Evolutionary conservation across 1,140 invertebrate genomes (phyloP).

Genomic region (Drosophila saltans): DNA sequence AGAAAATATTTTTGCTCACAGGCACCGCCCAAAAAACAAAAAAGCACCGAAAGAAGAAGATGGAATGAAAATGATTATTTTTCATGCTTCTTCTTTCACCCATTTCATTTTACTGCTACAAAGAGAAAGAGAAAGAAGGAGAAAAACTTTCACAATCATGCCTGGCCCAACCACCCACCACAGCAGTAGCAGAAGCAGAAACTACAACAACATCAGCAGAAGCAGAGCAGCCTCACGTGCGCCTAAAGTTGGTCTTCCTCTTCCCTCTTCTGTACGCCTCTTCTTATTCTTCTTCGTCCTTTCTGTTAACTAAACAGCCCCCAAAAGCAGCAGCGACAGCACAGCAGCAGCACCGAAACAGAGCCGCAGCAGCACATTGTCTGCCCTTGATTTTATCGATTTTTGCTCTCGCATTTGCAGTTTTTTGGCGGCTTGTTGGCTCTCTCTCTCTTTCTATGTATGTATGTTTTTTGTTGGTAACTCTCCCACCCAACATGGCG

Average conservation of each 20-base stretch:
- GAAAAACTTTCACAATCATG: conserved; percentile 73
- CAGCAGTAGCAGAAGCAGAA: conserved; percentile 20
- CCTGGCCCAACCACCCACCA: conserved; percentile 31
- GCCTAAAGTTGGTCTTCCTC: conserved; percentile 39
- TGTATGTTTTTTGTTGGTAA: conserved; percentile 6
- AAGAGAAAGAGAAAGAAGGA: conserved; percentile 27
- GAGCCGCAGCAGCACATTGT: conserved; percentile 61
- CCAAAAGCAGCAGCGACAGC: conserved; percentile 7
- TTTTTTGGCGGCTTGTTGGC: conserved; percentile 56
- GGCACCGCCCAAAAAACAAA: conserved; percentile 69
- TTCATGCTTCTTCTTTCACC: conserved; percentile 62
- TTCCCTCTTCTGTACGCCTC: conserved; percentile 7
- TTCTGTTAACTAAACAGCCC: conserved; percentile 9
- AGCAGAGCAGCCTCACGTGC: conserved; percentile 64
- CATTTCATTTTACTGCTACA: conserved; percentile 74
- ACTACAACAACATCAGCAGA: not conserved
- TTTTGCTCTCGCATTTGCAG: conserved; percentile 58
- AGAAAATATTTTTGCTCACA: conserved; percentile 62
- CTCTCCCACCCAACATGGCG: conserved; percentile 28
- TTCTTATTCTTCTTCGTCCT: not conserved
- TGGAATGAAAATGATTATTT: conserved; percentile 68
- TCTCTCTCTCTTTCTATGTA: conserved; percentile 18
- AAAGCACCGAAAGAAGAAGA: conserved; percentile 31
- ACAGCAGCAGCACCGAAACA: conserved; percentile 4
- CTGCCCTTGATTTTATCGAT: conserved; percentile 81